These are phyloP conservation scores for Sternotherus odoratus DNA, from an alignment of 2,797 vertebrate species.

Conservation along the genomic window DNA sequence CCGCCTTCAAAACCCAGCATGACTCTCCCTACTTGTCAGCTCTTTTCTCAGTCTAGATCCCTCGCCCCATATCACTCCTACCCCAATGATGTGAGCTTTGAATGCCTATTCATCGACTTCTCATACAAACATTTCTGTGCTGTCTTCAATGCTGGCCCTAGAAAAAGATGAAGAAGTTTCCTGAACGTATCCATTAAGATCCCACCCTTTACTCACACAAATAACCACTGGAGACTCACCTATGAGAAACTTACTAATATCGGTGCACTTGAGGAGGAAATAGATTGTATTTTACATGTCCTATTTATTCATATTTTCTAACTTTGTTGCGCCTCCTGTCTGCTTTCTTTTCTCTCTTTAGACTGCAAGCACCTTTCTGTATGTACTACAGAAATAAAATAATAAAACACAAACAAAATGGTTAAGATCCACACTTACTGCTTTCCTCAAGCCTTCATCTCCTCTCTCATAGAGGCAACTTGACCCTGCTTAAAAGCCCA, in stretches of 20 bases:
- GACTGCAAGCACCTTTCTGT: not conserved
- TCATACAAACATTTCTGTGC: not conserved
- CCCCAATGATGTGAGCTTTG: not conserved
- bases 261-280: not conserved
- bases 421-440: not conserved
- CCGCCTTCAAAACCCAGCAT: not conserved
- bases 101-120: not conserved
- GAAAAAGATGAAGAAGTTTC: not conserved
- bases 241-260: too few species aligned
- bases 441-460: not conserved
- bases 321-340: not conserved
- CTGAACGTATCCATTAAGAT: not conserved
- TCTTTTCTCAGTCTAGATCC: constrained; percentile 36
- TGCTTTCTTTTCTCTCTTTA: not conserved
- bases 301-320: not conserved
- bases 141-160: not conserved
- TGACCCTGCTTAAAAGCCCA: not conserved
- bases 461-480: not conserved
- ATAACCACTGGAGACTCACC: not conserved
- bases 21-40: not conserved
- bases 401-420: not conserved
- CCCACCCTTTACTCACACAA: too few species aligned
- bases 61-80: not conserved
- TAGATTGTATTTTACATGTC: not conserved
- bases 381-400: not conserved